phyloP scores from a whole-genome alignment of 2,888 invertebrate genomes.

The Hymenopus coronatus region DNA sequence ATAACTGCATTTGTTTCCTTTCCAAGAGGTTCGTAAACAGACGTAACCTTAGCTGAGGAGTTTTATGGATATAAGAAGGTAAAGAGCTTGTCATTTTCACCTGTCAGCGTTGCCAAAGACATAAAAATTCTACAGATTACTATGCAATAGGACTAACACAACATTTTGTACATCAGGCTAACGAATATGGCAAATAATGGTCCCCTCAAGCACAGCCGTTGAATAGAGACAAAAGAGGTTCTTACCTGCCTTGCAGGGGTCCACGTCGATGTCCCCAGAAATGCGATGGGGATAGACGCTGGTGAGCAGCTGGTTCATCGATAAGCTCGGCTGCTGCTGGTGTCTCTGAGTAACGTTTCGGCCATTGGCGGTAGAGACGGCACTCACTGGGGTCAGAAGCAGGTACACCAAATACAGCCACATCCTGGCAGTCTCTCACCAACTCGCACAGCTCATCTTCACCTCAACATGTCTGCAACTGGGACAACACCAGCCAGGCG shows the following conservation, averaged over 20 bases:
- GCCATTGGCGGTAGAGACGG: background rate
- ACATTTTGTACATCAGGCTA: background rate
- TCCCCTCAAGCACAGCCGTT: background rate
- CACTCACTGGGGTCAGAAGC: background rate
- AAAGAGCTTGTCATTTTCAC: background rate
- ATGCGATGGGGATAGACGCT: conserved; percentile 64
- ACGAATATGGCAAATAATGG: background rate
- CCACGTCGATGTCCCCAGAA: conserved; percentile 74
- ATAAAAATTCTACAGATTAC: background rate
- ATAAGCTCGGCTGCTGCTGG: conserved; percentile 47
- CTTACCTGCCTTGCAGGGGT: conserved; percentile 86
- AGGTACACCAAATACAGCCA: background rate
- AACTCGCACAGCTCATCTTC: background rate
- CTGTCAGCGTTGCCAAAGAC: background rate
- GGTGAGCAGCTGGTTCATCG: conserved; percentile 65
- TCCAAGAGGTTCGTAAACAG: no score
- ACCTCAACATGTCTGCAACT: background rate
- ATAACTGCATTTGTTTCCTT: no score
- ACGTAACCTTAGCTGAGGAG: no score
- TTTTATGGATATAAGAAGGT: background rate
- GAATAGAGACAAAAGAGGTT: conserved; percentile 31
- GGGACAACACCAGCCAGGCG: background rate
- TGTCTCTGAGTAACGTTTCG: background rate
- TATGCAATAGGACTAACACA: background rate
- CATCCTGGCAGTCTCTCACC: background rate